Evolutionary conservation across 2,888 invertebrate species (phyloP).

Genomic region (Cephus pulcher): DNA sequence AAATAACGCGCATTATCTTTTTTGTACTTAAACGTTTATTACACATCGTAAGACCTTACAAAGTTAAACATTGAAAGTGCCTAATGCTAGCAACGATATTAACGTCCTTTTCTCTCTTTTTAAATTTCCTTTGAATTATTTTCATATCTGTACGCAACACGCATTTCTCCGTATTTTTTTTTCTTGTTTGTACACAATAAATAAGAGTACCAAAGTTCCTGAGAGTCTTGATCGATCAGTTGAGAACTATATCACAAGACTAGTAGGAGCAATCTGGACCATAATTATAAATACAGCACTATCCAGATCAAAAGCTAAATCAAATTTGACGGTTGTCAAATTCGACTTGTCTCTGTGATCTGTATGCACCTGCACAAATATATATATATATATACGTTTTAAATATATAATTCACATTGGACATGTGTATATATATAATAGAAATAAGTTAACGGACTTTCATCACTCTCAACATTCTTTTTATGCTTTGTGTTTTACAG

Average conservation of each 20-base stretch:
- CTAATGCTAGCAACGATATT: conserved; percentile 42
- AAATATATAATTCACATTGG: background rate
- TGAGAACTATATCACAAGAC: background rate
- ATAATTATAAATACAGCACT: background rate
- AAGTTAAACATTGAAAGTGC: conserved; percentile 45
- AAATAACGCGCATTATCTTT: background rate
- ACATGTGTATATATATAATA: background rate
- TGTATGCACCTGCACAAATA: background rate
- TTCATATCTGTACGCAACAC: conserved; percentile 23
- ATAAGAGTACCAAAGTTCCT: conserved; percentile 3
- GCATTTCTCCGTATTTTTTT: conserved; percentile 10
- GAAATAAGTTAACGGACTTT: background rate
- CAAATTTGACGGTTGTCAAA: background rate
- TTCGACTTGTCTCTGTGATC: background rate
- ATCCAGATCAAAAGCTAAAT: background rate
- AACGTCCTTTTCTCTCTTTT: conserved; percentile 37
- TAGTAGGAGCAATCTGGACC: background rate
- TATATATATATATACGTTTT: background rate
- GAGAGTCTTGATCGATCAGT: background rate
- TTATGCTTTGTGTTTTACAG: background rate
- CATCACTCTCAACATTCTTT: background rate
- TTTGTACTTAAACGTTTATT: conserved; percentile 48
- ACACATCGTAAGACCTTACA: conserved; percentile 41
- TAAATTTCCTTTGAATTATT: conserved; percentile 32
- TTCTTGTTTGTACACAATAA: conserved; percentile 22